These are phyloP conservation scores for Microtus montanus DNA, from an alignment of 2,113 vertebrate species.

Conservation along the genomic window DNA sequence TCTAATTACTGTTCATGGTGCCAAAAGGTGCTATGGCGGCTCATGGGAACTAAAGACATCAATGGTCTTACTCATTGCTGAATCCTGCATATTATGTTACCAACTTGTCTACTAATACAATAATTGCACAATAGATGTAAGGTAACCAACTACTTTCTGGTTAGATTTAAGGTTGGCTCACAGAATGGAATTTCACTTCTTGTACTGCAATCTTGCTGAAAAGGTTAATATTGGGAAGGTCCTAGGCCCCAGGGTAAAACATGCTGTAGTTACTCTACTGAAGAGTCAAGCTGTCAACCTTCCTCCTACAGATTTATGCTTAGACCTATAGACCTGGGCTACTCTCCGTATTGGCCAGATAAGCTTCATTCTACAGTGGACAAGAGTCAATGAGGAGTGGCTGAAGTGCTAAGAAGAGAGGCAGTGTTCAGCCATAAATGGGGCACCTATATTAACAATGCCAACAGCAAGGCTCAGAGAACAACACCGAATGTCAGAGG, in stretches of 20 bases:
- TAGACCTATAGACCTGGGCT: background rate
- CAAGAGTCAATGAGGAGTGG: background rate
- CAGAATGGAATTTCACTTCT: background rate
- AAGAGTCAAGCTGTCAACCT: background rate
- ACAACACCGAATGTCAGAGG: background rate
- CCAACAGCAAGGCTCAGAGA: background rate
- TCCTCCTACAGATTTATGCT: background rate
- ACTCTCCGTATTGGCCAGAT: background rate
- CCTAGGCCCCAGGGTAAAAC: background rate
- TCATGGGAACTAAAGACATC: background rate
- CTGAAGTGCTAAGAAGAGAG: background rate
- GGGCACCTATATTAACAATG: background rate
- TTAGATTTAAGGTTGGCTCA: background rate
- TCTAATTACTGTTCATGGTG: background rate
- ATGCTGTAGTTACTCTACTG: background rate
- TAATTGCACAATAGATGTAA: no score
- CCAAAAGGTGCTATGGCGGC: background rate
- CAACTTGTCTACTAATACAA: background rate
- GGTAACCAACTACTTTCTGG: background rate
- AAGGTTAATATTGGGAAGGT: background rate
- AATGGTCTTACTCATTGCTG: background rate
- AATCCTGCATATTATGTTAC: background rate
- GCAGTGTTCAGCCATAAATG: background rate
- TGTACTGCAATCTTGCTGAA: background rate
- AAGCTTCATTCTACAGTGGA: background rate